Conservation (phyloP, 2,113 vertebrate species). For the Aleadryas rufinucha region DNA sequence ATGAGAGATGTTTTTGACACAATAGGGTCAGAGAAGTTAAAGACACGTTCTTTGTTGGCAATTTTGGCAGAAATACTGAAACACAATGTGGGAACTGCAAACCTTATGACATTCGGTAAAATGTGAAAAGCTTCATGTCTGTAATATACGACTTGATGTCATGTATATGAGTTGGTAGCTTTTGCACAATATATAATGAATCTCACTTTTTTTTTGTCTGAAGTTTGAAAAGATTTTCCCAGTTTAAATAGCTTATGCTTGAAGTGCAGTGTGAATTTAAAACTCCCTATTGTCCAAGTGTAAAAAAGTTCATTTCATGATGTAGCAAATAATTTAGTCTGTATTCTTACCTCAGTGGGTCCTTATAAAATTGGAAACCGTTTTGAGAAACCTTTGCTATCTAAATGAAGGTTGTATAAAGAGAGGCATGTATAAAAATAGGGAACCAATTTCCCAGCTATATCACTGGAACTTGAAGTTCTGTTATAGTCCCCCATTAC, state of each 20-base stretch:
- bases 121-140: constrained; percentile 68
- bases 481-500: neutral
- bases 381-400: neutral
- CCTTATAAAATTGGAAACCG: neutral
- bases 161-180: constrained; percentile 76
- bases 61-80: constrained; percentile 73
- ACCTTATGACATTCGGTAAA: constrained; percentile 67
- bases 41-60: constrained; percentile 69
- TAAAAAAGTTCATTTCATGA: neutral
- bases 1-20: constrained; percentile 76
- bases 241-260: constrained; percentile 54
- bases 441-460: neutral
- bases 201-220: constrained; percentile 62
- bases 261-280: constrained; percentile 38
- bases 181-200: constrained; percentile 72
- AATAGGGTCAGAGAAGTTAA: constrained; percentile 77
- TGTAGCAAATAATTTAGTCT: neutral
- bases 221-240: constrained; percentile 64
- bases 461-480: neutral
- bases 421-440: neutral
- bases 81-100: constrained; percentile 63
- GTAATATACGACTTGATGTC: constrained; percentile 80
- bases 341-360: neutral
- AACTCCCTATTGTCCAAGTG: neutral
- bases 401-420: neutral